phyloP scores from a whole-genome alignment of 2,888 invertebrate species.

The Argyresthia goedartella region DNA sequence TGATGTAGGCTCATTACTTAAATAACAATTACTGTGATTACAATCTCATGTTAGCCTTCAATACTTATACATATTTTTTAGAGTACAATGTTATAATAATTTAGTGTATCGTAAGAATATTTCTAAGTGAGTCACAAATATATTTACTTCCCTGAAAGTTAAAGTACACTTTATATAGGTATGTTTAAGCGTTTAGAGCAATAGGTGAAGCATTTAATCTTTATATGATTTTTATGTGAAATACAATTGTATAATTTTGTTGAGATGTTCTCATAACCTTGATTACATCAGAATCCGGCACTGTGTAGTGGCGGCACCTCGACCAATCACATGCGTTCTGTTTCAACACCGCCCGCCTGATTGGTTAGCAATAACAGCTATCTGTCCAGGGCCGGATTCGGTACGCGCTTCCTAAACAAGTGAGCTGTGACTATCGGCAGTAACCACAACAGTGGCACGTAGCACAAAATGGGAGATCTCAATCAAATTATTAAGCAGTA shows the following conservation, averaged over 20 bases:
- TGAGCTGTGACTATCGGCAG: neutral
- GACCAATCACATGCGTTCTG: neutral
- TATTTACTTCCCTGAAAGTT: slow-evolving; percentile 62
- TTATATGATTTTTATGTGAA: slow-evolving; percentile 42
- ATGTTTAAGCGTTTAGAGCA: slow-evolving; percentile 56
- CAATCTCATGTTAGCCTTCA: slow-evolving; percentile 70
- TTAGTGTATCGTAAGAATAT: slow-evolving; percentile 57
- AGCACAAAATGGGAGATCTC: neutral
- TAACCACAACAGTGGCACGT: too few relatives aligned
- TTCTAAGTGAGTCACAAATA: slow-evolving; percentile 67
- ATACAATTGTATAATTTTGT: slow-evolving; percentile 35
- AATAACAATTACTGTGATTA: slow-evolving; percentile 69
- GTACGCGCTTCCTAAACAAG: neutral
- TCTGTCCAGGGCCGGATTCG: neutral
- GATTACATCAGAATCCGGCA: neutral
- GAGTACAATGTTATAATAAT: slow-evolving; percentile 71
- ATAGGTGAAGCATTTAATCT: slow-evolving; percentile 63
- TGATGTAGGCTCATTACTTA: slow-evolving; percentile 67
- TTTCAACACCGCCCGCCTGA: neutral
- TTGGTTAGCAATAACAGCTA: neutral
- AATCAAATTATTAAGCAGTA: neutral
- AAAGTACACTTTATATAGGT: slow-evolving; percentile 62
- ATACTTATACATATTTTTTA: slow-evolving; percentile 72
- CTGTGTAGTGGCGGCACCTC: neutral
- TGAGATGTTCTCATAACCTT: slow-evolving; percentile 18